Evolutionary conservation across 2,113 vertebrate genomes (phyloP).

Genomic region (Anser cygnoides): DNA sequence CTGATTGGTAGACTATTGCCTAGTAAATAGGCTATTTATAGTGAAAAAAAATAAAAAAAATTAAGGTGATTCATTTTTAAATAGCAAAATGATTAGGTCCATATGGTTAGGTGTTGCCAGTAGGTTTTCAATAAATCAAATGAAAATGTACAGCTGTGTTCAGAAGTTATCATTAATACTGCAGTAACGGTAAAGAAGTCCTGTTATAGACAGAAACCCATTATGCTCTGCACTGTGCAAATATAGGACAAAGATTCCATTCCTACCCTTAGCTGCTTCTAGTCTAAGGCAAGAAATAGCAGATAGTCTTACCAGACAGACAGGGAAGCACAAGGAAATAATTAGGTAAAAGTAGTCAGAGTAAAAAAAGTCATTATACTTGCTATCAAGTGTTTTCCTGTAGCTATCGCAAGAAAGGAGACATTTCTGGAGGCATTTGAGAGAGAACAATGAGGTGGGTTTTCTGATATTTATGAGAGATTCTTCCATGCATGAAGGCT

Average conservation of each 20-base stretch:
- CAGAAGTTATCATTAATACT: background rate
- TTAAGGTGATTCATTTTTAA: background rate
- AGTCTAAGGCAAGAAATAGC: background rate
- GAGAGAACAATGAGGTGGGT: background rate
- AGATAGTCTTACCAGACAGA: background rate
- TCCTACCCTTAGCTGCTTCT: background rate
- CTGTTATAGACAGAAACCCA: background rate
- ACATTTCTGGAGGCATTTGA: background rate
- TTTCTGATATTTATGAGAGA: background rate
- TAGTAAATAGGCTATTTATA: background rate
- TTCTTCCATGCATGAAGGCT: background rate
- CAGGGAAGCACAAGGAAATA: background rate
- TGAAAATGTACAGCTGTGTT: background rate
- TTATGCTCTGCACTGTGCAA: background rate
- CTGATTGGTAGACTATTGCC: background rate
- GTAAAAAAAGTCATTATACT: background rate
- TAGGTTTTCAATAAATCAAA: background rate
- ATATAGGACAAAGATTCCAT: background rate
- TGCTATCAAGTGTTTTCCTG: background rate
- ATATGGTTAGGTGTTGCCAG: background rate
- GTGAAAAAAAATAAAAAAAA: background rate
- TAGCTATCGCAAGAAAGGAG: background rate
- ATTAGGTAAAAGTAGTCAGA: background rate
- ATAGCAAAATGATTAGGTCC: rapidly evolving
- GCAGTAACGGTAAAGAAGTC: background rate